Base-by-base conservation (phyloP, 64 coral and sea anemone species). In the Stylophora pistillata region DNA sequence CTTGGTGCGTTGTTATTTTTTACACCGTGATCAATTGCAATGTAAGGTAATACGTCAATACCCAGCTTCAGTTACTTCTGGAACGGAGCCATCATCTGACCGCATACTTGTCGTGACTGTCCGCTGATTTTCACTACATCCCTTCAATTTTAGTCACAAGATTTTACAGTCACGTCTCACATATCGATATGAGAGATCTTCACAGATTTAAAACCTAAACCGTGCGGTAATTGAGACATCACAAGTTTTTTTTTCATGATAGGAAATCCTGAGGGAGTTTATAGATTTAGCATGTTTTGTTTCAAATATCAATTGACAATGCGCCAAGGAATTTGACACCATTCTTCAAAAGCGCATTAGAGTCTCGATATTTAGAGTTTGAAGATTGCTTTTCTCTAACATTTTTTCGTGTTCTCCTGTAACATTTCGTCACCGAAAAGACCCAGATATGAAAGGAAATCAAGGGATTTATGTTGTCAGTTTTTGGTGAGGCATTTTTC, bases 281-380 rank as follows among this genome's bases (percentile, higher is more conserved):
- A 66, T 81, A 18, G 59, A 82, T 63, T 65, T 66, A 78, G 14
- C 29, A 30, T 82, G 79, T 20, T n/a, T 82, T 82, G 59, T 82
- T 60, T 82, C 79, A 63, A 65, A 60, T 66, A n/a, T 82, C 58
- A 63, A 66, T 66, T 82, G 79, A 82, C 79, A 82, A n/a, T 18
- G 31, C 30, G 79, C 79, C 79, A 79, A 82, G 30, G 62, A 82
- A 82, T 11, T 17, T 82, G 79, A 82, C 31, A 82, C 79, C 79
- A 37, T 20, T 59, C 17, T 13, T 37, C 58, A 52, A n/a, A 27
- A 68, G 64, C 64, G 3, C 1, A n/a, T 11, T 62, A 15, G 78
- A 52, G 9, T 52, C 62, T 81, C 57, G 54, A 31, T 31, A 47
- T 47, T 47, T 57, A 27, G 26, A 14, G 25, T 23, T 57, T 80